Conservation (phyloP, 2,113 vertebrate genomes). For the Delphinapterus leucas region DNA sequence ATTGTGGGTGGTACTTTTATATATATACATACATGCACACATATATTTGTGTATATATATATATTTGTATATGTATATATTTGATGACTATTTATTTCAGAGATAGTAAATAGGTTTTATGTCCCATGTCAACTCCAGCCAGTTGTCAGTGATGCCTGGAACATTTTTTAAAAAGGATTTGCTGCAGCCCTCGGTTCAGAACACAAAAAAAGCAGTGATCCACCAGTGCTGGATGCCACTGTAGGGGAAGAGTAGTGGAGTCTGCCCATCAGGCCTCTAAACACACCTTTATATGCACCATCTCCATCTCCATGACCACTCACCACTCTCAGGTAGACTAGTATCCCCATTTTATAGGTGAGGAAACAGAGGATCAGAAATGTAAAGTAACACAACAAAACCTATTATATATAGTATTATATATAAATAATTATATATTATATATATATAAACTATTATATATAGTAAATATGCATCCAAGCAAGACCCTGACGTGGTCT, state of each 20-base stretch:
- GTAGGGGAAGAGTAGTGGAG: accelerated
- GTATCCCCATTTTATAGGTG: neutral
- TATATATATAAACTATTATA: no score
- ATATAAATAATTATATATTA: no score
- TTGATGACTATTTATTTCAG: neutral
- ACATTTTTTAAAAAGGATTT: neutral
- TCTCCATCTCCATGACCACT: neutral
- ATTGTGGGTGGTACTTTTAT: neutral
- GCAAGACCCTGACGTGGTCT: neutral
- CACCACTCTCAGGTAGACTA: neutral
- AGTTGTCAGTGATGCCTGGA: neutral
- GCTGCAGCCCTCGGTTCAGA: neutral
- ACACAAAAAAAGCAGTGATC: neutral
- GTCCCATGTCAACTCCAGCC: neutral
- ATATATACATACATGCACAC: no score
- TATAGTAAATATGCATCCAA: neutral
- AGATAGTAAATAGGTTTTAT: neutral
- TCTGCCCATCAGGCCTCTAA: neutral
- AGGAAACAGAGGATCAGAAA: neutral
- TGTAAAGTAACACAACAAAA: neutral
- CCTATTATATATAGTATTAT: neutral
- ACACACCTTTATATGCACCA: neutral
- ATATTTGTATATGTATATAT: neutral
- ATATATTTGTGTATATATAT: neutral
- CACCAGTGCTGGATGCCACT: neutral